Conservation (phyloP, 2,888 invertebrate species). For the Rhagonycha lutea region DNA sequence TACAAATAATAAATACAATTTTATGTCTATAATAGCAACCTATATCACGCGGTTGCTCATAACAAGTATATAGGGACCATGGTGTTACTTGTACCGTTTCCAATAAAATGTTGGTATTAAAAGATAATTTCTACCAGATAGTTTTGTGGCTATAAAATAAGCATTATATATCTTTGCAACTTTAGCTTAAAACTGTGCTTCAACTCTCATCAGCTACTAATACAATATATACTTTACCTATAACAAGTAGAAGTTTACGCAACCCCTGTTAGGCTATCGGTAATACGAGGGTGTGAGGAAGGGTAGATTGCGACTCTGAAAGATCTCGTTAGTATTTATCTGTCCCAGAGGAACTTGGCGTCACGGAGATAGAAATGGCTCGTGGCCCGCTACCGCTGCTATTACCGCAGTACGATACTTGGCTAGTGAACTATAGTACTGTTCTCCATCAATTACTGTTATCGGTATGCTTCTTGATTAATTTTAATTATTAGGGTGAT, state of each 20-base stretch:
- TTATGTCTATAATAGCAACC: no score
- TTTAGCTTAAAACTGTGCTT: constrained; percentile 11
- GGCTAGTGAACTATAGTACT: constrained; percentile 29
- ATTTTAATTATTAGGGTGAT: constrained; percentile 53
- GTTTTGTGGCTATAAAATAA: not conserved
- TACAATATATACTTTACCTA: constrained; percentile 21
- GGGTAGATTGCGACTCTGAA: constrained; percentile 53
- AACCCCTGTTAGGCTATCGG: constrained; percentile 33
- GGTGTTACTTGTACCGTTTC: not conserved
- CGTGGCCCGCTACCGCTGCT: constrained; percentile 36
- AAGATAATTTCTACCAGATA: not conserved
- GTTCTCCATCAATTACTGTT: constrained; percentile 52
- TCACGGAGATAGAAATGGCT: constrained; percentile 44
- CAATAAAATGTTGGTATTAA: not conserved
- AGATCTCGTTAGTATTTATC: constrained; percentile 57
- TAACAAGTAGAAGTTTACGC: constrained; percentile 26
- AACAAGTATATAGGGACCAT: not conserved
- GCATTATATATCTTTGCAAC: not conserved
- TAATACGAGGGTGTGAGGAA: constrained; percentile 40
- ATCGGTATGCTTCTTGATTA: constrained; percentile 52
- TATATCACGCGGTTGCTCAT: not conserved
- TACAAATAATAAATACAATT: no score
- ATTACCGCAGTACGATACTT: constrained; percentile 38
- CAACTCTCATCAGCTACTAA: constrained; percentile 28
- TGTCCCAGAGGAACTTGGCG: constrained; percentile 49